Evolutionary conservation across 2,888 invertebrate genomes (phyloP), one percentile per base, ranked within the genome.

Genomic region (Parnassius mnemosyne): DNA sequence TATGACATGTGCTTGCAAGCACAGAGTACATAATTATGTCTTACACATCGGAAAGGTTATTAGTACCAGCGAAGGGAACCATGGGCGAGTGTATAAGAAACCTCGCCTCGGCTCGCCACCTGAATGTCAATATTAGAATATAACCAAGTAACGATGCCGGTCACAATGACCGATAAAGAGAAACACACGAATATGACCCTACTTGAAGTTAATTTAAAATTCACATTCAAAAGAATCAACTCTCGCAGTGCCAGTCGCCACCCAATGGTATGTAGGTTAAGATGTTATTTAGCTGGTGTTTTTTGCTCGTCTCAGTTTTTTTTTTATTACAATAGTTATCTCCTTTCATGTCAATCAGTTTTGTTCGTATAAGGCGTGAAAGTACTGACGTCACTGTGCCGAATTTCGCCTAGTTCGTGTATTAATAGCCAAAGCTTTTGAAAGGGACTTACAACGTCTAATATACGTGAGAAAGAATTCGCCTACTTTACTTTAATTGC

Each of bases 61-160:
- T 79, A 62, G 59, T 65, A 62, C 82, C 76, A 72, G 79, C 73
- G 81, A 78, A 78, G 74, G 74, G 73, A 75, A 79, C 80, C 73
- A 72, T 74, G 77, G 75, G 76, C 75, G 78, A 78, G 80, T 77
- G 81, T 79, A 82, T 80, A 83, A 83, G 82, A 81, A 81, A 78
- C 84, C 79, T 84, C 81, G 83, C 76, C 77, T 71, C 78, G 76
- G 76, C 73, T 81, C 85, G 81, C 84, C 76, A 75, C 80, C 79
- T 85, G 90, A 88, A 91, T 91, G 87, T 85, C 89, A 91, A 91
- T 89, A 86, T 84, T 81, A 79, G 81, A 83, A 81, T 85, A 87
- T 84, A 80, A 77, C 74, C 80, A 75, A 78, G 80, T 76, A 71
- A 77, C 83, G 79, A 80, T 80, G 69, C 68, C 70, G 77, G 80